Conservation (phyloP, 2,888 invertebrate genomes). For the Icerya purchasi region DNA sequence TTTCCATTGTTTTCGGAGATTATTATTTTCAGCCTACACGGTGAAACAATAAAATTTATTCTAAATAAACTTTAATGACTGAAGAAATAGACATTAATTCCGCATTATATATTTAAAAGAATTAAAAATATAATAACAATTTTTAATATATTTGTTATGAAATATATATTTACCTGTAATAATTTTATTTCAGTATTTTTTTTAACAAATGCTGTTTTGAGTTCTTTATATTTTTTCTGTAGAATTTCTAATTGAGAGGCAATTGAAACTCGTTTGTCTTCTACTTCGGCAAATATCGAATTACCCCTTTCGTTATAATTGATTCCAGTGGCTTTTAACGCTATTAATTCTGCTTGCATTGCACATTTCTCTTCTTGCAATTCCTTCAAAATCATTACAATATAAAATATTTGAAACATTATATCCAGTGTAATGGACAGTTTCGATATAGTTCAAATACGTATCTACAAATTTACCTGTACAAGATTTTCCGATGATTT, state of each 20-base stretch:
- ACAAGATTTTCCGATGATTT: conserved; percentile 10
- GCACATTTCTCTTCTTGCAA: conserved; percentile 18
- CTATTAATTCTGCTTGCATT: conserved; percentile 17
- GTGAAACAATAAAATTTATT: too few species aligned
- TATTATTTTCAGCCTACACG: conserved; percentile 12
- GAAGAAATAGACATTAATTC: too few species aligned
- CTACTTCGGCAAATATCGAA: conserved; percentile 22
- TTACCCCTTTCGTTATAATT: conserved; percentile 19
- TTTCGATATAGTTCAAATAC: too few species aligned
- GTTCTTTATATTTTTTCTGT: conserved; percentile 16
- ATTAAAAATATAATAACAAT: too few species aligned
- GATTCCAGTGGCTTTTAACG: conserved; percentile 15
- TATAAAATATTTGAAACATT: too few species aligned
- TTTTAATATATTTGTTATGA: too few species aligned
- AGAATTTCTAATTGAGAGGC: conserved; percentile 15
- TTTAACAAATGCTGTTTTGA: conserved; percentile 16
- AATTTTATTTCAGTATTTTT: conserved; percentile 10
- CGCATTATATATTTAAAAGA: too few species aligned
- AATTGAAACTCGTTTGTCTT: conserved; percentile 19
- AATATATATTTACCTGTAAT: conserved; percentile 12
- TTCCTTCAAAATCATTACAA: too few species aligned
- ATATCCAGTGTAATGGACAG: too few species aligned
- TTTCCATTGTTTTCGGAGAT: conserved; percentile 10
- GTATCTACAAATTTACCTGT: not conserved
- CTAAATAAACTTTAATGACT: too few species aligned